phyloP scores from a whole-genome alignment of 2,888 invertebrate species.

The Patella ulyssiponensis region DNA sequence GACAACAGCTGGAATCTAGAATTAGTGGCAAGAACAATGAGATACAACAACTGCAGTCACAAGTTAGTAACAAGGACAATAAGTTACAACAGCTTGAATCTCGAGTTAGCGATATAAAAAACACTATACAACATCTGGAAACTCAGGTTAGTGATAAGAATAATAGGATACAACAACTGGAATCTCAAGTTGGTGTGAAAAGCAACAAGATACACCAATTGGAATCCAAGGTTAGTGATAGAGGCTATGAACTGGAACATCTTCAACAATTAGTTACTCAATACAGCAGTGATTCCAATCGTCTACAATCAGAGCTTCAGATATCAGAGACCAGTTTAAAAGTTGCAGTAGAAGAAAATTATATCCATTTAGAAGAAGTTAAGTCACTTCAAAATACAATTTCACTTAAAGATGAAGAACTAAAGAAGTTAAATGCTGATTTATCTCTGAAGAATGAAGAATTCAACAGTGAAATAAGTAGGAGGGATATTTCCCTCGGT shows the following conservation, averaged over 20 bases:
- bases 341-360: constrained; percentile 18
- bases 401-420: too few relatives aligned
- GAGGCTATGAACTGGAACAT: neutral
- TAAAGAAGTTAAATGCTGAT: too few relatives aligned
- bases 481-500: too few relatives aligned
- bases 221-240: neutral
- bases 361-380: neutral
- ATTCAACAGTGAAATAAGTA: too few relatives aligned
- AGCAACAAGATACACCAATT: constrained; percentile 6
- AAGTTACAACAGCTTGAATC: neutral
- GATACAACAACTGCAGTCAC: constrained; percentile 28
- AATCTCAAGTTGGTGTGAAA: constrained; percentile 34
- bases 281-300: neutral
- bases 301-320: neutral
- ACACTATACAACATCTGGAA: neutral
- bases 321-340: constrained; percentile 7
- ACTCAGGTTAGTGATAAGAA: neutral
- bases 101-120: neutral
- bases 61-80: constrained; percentile 32
- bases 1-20: neutral
- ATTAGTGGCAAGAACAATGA: neutral
- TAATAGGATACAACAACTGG: constrained; percentile 22
- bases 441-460: too few relatives aligned
- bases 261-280: neutral
- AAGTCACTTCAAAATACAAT: too few relatives aligned